Conservation (phyloP, 2,888 invertebrate genomes). For the Netelia virgata region DNA sequence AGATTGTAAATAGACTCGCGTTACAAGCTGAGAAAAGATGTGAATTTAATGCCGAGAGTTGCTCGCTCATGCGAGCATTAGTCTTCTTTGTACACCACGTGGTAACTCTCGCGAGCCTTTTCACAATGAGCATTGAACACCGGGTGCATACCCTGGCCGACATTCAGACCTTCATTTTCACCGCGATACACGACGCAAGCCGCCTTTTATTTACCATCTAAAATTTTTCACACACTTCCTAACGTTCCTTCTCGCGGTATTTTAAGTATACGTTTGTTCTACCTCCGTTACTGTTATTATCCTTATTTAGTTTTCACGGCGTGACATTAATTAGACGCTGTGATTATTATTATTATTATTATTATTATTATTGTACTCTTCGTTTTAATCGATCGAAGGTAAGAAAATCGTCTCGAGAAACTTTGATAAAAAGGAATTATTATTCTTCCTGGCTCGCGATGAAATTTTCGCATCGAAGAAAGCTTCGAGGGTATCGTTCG, state of each 20-base stretch:
- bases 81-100: constrained; percentile 31
- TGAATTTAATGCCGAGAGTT: not conserved
- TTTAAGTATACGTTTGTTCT: constrained; percentile 18
- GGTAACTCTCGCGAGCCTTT: constrained; percentile 14
- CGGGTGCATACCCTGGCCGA: constrained; percentile 21
- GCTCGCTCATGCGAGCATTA: constrained; percentile 8
- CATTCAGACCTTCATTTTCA: constrained; percentile 61
- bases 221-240: constrained; percentile 56
- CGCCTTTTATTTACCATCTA: constrained; percentile 22
- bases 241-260: not conserved
- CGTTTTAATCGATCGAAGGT: not conserved
- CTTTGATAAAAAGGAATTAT: not conserved
- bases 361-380: not conserved
- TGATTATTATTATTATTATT: too few relatives aligned
- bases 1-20: too few relatives aligned
- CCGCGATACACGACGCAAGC: constrained; percentile 10
- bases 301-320: not conserved
- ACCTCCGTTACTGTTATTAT: not conserved
- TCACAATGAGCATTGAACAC: constrained; percentile 48
- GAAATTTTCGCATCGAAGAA: constrained; percentile 31
- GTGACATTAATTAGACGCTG: not conserved
- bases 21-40: not conserved
- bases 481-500: too few relatives aligned
- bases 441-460: not conserved
- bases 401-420: not conserved